Conservation (phyloP, 2,113 vertebrate genomes). For the Pristiophorus japonicus region DNA sequence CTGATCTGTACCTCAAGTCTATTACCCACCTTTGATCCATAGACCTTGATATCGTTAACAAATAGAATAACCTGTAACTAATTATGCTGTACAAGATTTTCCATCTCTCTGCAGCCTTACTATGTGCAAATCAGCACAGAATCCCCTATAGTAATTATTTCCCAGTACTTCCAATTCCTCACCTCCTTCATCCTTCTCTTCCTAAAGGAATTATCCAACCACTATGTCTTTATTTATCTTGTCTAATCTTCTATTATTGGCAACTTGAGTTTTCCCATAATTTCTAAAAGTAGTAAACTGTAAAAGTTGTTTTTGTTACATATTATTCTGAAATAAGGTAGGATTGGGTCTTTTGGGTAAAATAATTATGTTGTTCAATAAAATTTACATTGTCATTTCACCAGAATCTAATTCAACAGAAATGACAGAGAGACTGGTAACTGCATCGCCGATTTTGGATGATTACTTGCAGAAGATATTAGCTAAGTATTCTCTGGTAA, state of each 20-base stretch:
- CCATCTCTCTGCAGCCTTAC: neutral
- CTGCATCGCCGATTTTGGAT: conserved; percentile 39
- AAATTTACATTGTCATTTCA: neutral
- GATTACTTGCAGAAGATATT: conserved; percentile 37
- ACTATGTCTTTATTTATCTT: neutral
- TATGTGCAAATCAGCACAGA: neutral
- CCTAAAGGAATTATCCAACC: too few relatives aligned
- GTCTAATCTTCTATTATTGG: neutral
- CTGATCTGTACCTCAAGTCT: neutral
- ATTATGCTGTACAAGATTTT: neutral
- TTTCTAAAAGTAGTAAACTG: neutral
- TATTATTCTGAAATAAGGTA: neutral
- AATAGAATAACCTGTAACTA: neutral
- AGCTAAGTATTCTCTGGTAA: conserved; percentile 34
- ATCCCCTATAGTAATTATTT: too few relatives aligned
- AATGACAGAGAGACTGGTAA: conserved; percentile 41
- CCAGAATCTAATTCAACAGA: conserved; percentile 12
- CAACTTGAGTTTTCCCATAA: neutral
- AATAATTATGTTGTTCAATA: conserved; percentile 11
- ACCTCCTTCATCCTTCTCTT: too few relatives aligned
- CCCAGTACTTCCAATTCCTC: too few relatives aligned
- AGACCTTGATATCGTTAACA: neutral
- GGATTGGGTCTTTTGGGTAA: neutral
- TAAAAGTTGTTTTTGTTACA: neutral
- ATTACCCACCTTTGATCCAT: neutral